These are phyloP conservation scores for Gymnorhina tibicen DNA, from an alignment of 2,113 vertebrate species.

Conservation along the genomic window DNA sequence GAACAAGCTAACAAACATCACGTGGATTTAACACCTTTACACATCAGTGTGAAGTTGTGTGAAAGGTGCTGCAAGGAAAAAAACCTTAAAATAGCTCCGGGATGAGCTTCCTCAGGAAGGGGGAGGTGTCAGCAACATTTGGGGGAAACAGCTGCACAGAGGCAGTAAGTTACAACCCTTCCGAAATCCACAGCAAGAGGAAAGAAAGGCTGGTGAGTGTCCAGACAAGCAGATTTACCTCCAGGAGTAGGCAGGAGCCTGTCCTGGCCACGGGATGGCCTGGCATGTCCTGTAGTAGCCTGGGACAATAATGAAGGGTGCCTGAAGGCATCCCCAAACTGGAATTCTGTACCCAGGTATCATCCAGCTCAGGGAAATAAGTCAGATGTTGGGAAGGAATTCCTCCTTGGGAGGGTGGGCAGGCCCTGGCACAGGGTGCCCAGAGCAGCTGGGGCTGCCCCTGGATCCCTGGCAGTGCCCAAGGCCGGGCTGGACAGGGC, in stretches of 20 bases:
- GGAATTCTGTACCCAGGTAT: not conserved
- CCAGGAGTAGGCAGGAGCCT: not conserved
- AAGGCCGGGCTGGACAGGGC: rapidly evolving
- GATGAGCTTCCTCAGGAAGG: not conserved
- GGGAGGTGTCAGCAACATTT: not conserved
- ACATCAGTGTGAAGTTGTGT: not conserved
- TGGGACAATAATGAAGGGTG: not conserved
- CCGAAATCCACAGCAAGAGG: not conserved
- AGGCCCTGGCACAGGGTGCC: not conserved
- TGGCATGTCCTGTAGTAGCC: not conserved
- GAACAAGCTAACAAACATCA: not conserved
- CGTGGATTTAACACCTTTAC: not conserved
- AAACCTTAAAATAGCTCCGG: not conserved
- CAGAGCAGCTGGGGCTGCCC: not conserved
- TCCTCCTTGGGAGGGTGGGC: rapidly evolving
- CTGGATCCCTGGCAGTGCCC: not conserved
- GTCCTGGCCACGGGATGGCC: not conserved
- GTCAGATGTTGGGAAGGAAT: not conserved
- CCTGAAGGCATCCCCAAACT: not conserved
- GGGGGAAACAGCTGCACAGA: not conserved
- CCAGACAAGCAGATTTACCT: not conserved
- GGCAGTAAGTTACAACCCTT: not conserved
- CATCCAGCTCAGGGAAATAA: not conserved
- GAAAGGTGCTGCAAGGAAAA: not conserved
- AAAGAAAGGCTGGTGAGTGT: not conserved